These are phyloP conservation scores for Cyclophora punctaria DNA, from an alignment of 2,888 invertebrate genomes.

Conservation along the genomic window DNA sequence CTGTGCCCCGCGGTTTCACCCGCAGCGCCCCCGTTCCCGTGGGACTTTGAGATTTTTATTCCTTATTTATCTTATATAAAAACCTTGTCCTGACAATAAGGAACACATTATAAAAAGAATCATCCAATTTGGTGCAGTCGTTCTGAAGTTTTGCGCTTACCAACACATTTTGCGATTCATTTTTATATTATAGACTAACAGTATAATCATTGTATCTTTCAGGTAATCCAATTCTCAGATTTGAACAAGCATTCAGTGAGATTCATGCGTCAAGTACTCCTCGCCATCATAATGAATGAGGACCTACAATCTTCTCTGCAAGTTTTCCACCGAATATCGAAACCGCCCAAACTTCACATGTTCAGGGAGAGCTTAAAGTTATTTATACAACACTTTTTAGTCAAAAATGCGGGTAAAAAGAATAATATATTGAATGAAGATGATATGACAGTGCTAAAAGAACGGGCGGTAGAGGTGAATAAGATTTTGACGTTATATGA, in stretches of 20 bases:
- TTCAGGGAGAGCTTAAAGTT: conserved; percentile 89
- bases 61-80: too few relatives aligned
- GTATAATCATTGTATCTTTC: conserved; percentile 5
- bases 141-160: too few relatives aligned
- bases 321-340: conserved; percentile 83
- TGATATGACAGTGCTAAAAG: conserved; percentile 53
- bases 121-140: too few relatives aligned
- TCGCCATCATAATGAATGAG: conserved; percentile 81
- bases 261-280: conserved; percentile 85
- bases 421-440: conserved; percentile 39
- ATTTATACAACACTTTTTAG: conserved; percentile 90
- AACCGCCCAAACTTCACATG: conserved; percentile 82
- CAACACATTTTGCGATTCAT: too few relatives aligned
- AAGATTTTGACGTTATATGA: conserved; percentile 76
- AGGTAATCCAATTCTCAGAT: conserved; percentile 91
- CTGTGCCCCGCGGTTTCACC: too few relatives aligned
- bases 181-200: too few relatives aligned
- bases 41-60: too few relatives aligned
- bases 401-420: conserved; percentile 77
- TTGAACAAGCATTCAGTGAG: conserved; percentile 86
- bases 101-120: too few relatives aligned
- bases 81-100: too few relatives aligned
- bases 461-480: conserved; percentile 79
- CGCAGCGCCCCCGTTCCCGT: too few relatives aligned
- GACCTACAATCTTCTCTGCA: conserved; percentile 75